Base-by-base conservation (phyloP, 2,888 invertebrate genomes). In the Drosophila suboccidentalis region DNA sequence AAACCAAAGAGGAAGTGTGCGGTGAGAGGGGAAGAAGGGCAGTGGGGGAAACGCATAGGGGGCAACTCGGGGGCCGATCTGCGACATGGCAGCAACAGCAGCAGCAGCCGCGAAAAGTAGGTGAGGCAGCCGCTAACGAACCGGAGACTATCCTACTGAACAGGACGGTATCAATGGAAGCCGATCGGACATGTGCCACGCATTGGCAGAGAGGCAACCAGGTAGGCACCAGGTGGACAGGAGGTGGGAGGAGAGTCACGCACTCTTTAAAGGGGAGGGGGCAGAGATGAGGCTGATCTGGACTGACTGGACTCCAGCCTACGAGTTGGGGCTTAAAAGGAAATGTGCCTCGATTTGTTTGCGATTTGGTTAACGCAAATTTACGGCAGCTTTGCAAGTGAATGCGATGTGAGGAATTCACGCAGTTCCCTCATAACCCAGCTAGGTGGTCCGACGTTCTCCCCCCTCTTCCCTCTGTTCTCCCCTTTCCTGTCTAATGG, bases 111-210 rank as follows among this genome's bases (percentile, higher is more conserved):
- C 75, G 72, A 76, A 84, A 87, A 79, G 75, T 89, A 87, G 84
- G 89, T 86, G 89, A 88, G 77, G 80, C 80, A 71, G 80, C 69
- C 66, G 74, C 83, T 88, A 83, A 83, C 83, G 86, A 88, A 78
- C 75, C 54, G 59, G 44, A 57, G 58, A 53, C 60, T 75, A 65
- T 67, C 63, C 71, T 34, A 71, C 59, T 68, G 65, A 29, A 29
- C 59, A 54, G 71, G 61, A 66, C 63, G 47, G 70, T 85, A 88
- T 88, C 89, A 86, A 89, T 84, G 89, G 62, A 71, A 87, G 75
- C 75, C 79, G 73, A 89, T 89, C 85, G 82, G 87, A 89, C 85
- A 86, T 84, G 85, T 55, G 88, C 89, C 69, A 87, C 79, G 75
- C 81, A 87, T 83, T 89, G 89, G 87, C 87, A 85, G 47, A 57